Conservation (phyloP, 2,888 invertebrate genomes). For the Andrena praecox region DNA sequence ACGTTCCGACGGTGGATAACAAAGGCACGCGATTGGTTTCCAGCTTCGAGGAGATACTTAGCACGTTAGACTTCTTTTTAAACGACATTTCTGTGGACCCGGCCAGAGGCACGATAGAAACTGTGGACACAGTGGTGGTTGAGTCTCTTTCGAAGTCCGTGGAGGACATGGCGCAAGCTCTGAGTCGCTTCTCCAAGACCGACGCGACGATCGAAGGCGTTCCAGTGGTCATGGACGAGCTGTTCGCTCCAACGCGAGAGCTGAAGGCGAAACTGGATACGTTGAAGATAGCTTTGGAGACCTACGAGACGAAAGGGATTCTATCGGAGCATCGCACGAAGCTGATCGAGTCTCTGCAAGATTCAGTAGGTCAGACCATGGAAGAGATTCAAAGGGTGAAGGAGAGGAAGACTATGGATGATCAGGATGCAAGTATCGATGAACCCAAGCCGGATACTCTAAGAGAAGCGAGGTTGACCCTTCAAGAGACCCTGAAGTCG, state of each 20-base stretch:
- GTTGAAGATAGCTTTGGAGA: conserved; percentile 77
- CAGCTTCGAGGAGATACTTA: conserved; percentile 60
- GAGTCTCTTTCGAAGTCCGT: conserved; percentile 79
- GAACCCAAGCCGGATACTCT: conserved; percentile 53
- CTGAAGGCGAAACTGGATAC: conserved; percentile 77
- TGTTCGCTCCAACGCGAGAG: conserved; percentile 75
- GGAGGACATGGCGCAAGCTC: conserved; percentile 73
- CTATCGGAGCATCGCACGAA: conserved; percentile 75
- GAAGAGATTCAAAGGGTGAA: conserved; percentile 66
- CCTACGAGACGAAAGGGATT: conserved; percentile 74
- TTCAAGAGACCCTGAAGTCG: conserved; percentile 52
- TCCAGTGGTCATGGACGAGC: conserved; percentile 52
- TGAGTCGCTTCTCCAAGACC: conserved; percentile 59
- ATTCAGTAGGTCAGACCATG: conserved; percentile 68
- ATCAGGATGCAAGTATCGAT: neutral
- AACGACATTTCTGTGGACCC: conserved; percentile 73
- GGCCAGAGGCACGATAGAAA: conserved; percentile 75
- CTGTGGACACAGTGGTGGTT: conserved; percentile 81
- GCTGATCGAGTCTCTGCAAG: conserved; percentile 74
- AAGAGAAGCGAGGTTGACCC: conserved; percentile 50
- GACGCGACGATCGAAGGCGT: conserved; percentile 34
- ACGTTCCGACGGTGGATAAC: conserved; percentile 18
- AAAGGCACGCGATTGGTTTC: conserved; percentile 28
- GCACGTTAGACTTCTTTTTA: conserved; percentile 67
- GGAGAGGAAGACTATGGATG: conserved; percentile 8